phyloP scores from a whole-genome alignment of 2,888 invertebrate species.

The Diplolepis rosae region DNA sequence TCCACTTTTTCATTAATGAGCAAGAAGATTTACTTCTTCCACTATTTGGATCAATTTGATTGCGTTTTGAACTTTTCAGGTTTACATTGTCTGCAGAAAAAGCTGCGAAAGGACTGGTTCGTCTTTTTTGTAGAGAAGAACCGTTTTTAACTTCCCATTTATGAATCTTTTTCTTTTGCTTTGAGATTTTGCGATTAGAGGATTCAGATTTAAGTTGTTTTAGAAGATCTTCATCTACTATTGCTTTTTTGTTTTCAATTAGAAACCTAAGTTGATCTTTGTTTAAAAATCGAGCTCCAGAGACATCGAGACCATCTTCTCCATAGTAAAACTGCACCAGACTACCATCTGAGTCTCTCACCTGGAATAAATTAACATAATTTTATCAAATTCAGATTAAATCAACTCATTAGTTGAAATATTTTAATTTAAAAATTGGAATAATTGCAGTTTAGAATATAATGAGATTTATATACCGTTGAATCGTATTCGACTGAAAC shows the following conservation, averaged over 20 bases:
- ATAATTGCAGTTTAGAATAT: no score
- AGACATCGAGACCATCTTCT: conserved; percentile 94
- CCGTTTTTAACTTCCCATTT: conserved; percentile 80
- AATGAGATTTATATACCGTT: no score
- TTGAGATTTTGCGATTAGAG: conserved; percentile 75
- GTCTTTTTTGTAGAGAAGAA: conserved; percentile 72
- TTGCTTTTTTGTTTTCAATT: conserved; percentile 84
- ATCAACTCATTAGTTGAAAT: no score
- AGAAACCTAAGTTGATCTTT: conserved; percentile 86
- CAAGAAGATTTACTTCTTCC: conserved; percentile 79
- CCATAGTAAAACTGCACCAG: conserved; percentile 93
- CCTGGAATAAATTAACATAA: no score
- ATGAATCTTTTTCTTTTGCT: conserved; percentile 77
- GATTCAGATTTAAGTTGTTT: conserved; percentile 77
- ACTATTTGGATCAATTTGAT: conserved; percentile 71
- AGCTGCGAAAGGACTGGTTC: conserved; percentile 77
- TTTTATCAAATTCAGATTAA: no score
- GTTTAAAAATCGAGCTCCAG: conserved; percentile 89
- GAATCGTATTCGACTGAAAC: conserved; percentile 93
- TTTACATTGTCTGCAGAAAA: conserved; percentile 75
- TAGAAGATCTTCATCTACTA: conserved; percentile 78
- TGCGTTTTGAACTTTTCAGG: conserved; percentile 59
- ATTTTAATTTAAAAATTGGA: no score
- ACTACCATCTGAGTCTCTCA: conserved; percentile 88
- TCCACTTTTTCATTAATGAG: conserved; percentile 82